Evolutionary conservation across 53 echinoderm and acorn worm genomes (phyloP).

Genomic region (Holothuria leucospilota): DNA sequence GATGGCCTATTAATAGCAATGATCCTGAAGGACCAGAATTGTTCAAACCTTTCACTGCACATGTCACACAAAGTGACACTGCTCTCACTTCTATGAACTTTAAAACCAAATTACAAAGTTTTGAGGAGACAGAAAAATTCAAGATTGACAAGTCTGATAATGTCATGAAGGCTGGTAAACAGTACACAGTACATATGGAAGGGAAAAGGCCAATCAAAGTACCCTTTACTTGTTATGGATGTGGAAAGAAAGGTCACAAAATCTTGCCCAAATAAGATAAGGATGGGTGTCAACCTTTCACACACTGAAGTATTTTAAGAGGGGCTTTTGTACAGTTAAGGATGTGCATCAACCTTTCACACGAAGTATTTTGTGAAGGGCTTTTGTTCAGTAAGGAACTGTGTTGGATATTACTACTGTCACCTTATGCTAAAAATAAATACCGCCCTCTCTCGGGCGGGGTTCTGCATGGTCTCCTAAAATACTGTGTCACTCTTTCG

Average conservation of each 20-base stretch:
- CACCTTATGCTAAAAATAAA: too few species aligned
- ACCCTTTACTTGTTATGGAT: neutral
- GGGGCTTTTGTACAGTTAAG: too few species aligned
- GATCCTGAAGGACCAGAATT: constrained; percentile 25
- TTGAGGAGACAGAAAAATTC: constrained; percentile 28
- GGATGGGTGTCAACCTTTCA: too few species aligned
- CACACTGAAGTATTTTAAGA: too few species aligned
- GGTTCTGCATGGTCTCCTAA: too few species aligned
- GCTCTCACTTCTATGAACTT: constrained; percentile 37
- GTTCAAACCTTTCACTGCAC: constrained; percentile 21
- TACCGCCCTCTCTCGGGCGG: too few species aligned
- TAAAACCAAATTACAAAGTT: constrained; percentile 4
- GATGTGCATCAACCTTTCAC: too few species aligned
- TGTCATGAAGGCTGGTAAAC: neutral
- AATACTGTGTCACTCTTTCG: too few species aligned
- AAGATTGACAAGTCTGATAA: neutral
- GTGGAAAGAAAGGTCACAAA: constrained; percentile 9
- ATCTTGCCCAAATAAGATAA: neutral
- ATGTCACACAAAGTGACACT: constrained; percentile 20
- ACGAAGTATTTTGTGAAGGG: too few species aligned
- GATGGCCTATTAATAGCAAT: constrained; percentile 51
- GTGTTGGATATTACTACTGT: too few species aligned
- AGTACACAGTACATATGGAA: neutral
- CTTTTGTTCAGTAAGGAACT: too few species aligned
- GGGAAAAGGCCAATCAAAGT: too few species aligned